Evolutionary conservation across 2,888 invertebrate species (phyloP).

Genomic region (Heliconius ethilla): DNA sequence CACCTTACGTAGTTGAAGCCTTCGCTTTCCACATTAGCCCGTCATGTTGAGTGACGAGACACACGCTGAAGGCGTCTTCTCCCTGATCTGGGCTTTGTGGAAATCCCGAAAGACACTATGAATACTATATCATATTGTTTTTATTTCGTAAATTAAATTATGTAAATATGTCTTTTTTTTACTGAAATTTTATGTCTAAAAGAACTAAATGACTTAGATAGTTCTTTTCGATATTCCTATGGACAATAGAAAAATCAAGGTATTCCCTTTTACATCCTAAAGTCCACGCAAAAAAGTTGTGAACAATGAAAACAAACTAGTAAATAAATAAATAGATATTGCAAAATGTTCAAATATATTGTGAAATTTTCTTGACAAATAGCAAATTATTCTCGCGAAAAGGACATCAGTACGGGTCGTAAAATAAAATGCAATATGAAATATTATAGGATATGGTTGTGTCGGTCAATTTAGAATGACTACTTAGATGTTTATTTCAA

Average conservation of each 20-base stretch:
- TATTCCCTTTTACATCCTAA: background rate
- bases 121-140: constrained; percentile 21
- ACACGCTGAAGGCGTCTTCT: constrained; percentile 23
- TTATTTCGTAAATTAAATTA: constrained; percentile 7
- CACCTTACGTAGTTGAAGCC: constrained; percentile 4
- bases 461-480: background rate
- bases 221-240: too few species aligned
- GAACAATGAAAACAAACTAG: background rate
- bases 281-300: background rate
- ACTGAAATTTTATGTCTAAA: background rate
- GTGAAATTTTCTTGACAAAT: constrained; percentile 6
- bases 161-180: background rate
- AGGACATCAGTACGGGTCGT: constrained; percentile 20
- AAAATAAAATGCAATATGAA: constrained; percentile 26
- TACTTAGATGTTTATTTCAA: background rate
- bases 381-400: constrained; percentile 18
- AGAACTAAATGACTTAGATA: too few species aligned
- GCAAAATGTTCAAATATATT: background rate
- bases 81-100: constrained; percentile 21
- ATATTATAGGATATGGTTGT: constrained; percentile 21
- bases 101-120: constrained; percentile 22
- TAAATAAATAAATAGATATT: background rate
- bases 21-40: constrained; percentile 22
- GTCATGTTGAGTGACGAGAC: constrained; percentile 29
- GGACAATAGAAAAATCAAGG: too few species aligned